Base-by-base conservation (phyloP, 2,113 vertebrate species). In the Anoplopoma fimbria region DNA sequence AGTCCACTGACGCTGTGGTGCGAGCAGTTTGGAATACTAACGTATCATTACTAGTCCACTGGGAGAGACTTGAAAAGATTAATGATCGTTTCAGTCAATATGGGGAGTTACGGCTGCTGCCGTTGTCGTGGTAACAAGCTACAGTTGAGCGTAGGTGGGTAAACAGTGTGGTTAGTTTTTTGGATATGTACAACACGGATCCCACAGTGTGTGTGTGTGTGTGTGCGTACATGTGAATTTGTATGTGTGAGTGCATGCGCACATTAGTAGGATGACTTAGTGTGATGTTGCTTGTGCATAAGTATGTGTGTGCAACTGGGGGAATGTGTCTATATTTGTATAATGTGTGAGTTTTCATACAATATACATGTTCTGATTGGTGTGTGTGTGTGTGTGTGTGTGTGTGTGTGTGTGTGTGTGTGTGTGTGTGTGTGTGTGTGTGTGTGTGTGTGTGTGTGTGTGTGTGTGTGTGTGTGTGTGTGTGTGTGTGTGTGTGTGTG, bases 161-260 rank as follows among this genome's bases (percentile, higher is more conserved):
- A 90, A 93, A 94, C 87, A 94, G 68, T 91, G 86, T 84, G 90
- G 91, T 91, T 77, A 71, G 80, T 74, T 72, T 78, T 89, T 80
- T 86, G 88, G 80, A 91, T 87, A 62, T 76, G 83, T 57, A 47
- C 57, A 63, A 75, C 70, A 45, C 70, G 9, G 67, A 86, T 87
- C 79, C 77, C 79, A 82, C 51, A 13, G 47, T 60, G 42, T 84
- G 60, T 60, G 55, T 79, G 85, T 78, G 38, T 79, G 40, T 72
- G 34, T 74, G 74, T 49, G 51, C 9, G 34, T 33, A 21, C n/a
- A 7, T 47, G 9, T 63, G 19, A 71, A 2, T 78, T 10, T 49
- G 55, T 73, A 53, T 82, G 25, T 29, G n/a, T 15, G 57, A 17
- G 57, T 55, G 5, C 9, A 3, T 60, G n/a, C n/a, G n/a, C n/a